Evolutionary conservation across 1,140 invertebrate species (phyloP).

Genomic region (Drosophila parvula): DNA sequence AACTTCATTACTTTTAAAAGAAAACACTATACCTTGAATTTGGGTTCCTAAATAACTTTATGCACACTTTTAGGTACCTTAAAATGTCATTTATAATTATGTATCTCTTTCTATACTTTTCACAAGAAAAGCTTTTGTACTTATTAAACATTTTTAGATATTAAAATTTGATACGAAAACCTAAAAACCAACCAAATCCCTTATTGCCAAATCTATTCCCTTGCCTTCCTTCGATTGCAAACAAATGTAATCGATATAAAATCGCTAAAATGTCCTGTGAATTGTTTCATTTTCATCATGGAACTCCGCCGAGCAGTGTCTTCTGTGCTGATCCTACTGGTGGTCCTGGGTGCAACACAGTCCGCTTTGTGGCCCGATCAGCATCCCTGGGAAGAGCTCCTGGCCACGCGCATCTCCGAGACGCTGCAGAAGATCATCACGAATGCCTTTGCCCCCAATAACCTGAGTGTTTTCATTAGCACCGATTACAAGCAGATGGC

Average conservation of each 20-base stretch:
- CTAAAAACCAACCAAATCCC: neutral
- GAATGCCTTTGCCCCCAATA: conserved; percentile 25
- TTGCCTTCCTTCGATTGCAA: neutral
- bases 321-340: neutral
- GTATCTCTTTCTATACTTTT: too few relatives aligned
- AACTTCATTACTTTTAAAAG: too few relatives aligned
- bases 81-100: neutral
- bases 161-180: neutral
- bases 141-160: neutral
- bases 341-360: neutral
- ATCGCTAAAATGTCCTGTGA: neutral
- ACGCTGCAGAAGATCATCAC: conserved; percentile 31
- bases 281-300: conserved; percentile 10
- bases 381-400: conserved; percentile 1
- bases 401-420: neutral
- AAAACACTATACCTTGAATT: neutral
- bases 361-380: conserved; percentile 1
- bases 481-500: conserved; percentile 40
- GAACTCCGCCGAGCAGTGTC: neutral
- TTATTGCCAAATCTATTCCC: neutral
- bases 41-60: neutral
- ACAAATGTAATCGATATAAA: conserved; percentile 21
- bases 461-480: conserved; percentile 42
- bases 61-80: neutral
- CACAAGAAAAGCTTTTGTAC: too few relatives aligned